Evolutionary conservation across 2,113 vertebrate species (phyloP).

Genomic region (Syrmaticus mikado): DNA sequence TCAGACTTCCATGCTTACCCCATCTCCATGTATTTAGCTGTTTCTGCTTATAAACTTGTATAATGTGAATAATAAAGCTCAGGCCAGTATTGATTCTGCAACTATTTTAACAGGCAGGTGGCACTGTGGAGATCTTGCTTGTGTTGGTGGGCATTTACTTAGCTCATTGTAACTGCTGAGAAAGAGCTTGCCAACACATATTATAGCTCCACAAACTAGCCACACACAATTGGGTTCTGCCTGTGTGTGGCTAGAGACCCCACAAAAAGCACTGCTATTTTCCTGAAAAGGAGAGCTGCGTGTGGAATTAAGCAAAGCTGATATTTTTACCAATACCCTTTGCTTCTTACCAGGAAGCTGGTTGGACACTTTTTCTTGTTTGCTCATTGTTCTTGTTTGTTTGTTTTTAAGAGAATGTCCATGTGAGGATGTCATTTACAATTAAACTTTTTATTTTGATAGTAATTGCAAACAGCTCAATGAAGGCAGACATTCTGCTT

Average conservation of each 20-base stretch:
- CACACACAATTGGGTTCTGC: neutral
- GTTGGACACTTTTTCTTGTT: neutral
- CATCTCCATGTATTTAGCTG: neutral
- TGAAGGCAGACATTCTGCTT: neutral
- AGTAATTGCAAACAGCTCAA: neutral
- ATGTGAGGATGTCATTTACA: neutral
- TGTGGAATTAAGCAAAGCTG: slow-evolving; percentile 16
- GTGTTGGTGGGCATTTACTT: slow-evolving; percentile 13
- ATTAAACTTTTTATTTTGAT: neutral
- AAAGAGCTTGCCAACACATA: neutral
- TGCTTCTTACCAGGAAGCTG: slow-evolving; percentile 32
- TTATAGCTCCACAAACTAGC: neutral
- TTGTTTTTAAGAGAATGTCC: neutral
- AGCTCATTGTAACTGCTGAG: slow-evolving; percentile 8
- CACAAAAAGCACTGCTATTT: slow-evolving; percentile 25
- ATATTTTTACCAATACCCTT: slow-evolving; percentile 29
- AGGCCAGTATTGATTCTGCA: neutral
- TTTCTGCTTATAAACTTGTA: neutral
- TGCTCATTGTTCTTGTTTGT: neutral
- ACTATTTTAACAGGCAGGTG: neutral
- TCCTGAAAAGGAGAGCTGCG: slow-evolving; percentile 17
- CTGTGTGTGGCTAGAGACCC: neutral
- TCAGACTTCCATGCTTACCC: neutral
- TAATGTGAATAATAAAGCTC: neutral
- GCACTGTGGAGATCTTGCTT: neutral